Percentiles rank a stretch among this genome's conserved stretches.
These are phyloP conservation scores for Tricholaema leucomelas DNA, from an alignment of 2,113 vertebrate genomes.

Conservation along the genomic window DNA sequence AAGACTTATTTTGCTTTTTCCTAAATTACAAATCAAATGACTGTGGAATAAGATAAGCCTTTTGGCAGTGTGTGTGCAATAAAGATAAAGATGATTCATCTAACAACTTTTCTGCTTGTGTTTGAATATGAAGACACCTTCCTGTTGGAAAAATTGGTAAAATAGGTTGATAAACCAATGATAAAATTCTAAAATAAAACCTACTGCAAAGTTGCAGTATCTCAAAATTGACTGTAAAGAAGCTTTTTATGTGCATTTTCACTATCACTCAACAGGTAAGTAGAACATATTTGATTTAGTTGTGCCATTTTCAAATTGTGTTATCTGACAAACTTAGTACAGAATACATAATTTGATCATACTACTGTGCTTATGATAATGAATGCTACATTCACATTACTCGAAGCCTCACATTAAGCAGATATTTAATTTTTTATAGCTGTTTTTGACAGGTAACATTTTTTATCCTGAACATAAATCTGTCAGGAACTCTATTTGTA, in stretches of 20 bases:
- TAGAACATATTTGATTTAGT: slow-evolving; percentile 57
- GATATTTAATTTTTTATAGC: slow-evolving; percentile 64
- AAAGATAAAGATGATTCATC: neutral
- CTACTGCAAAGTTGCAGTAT: neutral
- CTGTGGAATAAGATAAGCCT: neutral
- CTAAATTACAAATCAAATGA: neutral
- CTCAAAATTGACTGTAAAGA: slow-evolving; percentile 32
- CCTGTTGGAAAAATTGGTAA: neutral
- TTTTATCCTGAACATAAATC: slow-evolving; percentile 44
- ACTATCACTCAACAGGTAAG: slow-evolving; percentile 44
- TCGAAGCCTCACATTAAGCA: slow-evolving; percentile 38
- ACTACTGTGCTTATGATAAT: slow-evolving; percentile 56
- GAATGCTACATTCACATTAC: slow-evolving; percentile 41
- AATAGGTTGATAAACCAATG: neutral
- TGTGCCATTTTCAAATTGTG: slow-evolving; percentile 57
- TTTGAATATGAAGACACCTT: neutral
- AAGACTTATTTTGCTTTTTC: neutral
- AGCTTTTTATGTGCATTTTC: slow-evolving; percentile 50
- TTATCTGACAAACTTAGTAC: slow-evolving; percentile 62
- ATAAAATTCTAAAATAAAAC: neutral
- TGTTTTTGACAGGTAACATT: slow-evolving; percentile 61
- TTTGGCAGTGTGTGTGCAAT: neutral
- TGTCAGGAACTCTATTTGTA: slow-evolving; percentile 60
- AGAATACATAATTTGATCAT: slow-evolving; percentile 56
- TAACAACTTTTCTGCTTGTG: neutral